These are phyloP conservation scores for Chymomyza caudatula DNA, from an alignment of 2,888 invertebrate genomes.

Conservation along the genomic window DNA sequence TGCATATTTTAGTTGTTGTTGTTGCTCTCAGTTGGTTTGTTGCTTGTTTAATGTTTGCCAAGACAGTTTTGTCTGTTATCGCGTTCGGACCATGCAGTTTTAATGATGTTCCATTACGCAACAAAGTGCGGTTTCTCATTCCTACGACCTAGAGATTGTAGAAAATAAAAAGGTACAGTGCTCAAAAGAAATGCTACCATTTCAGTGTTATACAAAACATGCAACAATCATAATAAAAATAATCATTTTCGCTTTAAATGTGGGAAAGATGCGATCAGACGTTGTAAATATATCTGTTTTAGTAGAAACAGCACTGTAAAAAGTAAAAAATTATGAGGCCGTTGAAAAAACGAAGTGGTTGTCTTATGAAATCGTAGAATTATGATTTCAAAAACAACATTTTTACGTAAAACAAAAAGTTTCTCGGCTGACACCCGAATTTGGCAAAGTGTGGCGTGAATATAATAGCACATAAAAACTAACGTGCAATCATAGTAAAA, in stretches of 20 bases:
- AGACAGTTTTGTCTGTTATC: slow-evolving; percentile 39
- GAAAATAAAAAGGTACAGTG: slow-evolving; percentile 25
- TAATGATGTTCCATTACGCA: not conserved
- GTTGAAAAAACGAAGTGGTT: too few species aligned
- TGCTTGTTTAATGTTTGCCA: slow-evolving; percentile 35
- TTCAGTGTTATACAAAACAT: slow-evolving; percentile 19
- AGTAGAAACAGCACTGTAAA: too few species aligned
- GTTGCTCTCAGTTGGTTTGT: slow-evolving; percentile 22
- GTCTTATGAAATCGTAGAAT: too few species aligned
- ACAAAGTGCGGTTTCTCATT: not conserved
- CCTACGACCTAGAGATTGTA: not conserved
- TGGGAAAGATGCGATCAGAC: not conserved
- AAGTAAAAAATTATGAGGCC: too few species aligned
- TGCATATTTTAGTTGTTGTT: slow-evolving; percentile 63
- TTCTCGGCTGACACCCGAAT: too few species aligned
- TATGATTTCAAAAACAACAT: too few species aligned
- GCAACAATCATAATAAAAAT: slow-evolving; percentile 42
- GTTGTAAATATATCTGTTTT: not conserved
- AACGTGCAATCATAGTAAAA: too few species aligned
- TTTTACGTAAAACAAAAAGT: too few species aligned
- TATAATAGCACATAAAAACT: too few species aligned
- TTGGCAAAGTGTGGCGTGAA: too few species aligned
- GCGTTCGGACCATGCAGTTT: slow-evolving; percentile 14
- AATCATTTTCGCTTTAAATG: slow-evolving; percentile 53
- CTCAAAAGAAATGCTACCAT: slow-evolving; percentile 9